Percentiles rank a stretch among this genome's conserved stretches.
Conservation (phyloP, 1,140 invertebrate genomes). For the Dendroctonus valens region DNA sequence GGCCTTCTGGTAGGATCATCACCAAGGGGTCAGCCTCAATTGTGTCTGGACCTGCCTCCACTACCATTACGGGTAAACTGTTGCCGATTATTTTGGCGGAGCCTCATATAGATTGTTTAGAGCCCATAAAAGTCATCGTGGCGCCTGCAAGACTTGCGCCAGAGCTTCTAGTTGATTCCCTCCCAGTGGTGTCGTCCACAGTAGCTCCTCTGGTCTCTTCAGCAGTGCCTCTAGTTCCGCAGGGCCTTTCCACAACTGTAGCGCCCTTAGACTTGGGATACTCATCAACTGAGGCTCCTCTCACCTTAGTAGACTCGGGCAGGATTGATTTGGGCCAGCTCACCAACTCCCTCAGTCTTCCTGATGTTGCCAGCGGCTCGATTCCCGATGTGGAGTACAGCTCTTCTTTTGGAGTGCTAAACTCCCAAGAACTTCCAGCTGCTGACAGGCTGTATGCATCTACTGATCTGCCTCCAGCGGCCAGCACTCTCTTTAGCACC, state of each 20-base stretch:
- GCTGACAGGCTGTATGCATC: neutral
- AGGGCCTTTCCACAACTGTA: neutral
- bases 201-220: slow-evolving; percentile 13
- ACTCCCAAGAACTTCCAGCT: neutral
- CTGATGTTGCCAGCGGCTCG: neutral
- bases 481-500: neutral
- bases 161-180: slow-evolving; percentile 6
- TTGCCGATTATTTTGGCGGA: neutral
- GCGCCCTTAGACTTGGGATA: neutral
- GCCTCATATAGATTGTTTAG: slow-evolving; percentile 21
- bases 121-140: slow-evolving; percentile 33
- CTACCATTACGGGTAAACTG: slow-evolving; percentile 41
- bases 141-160: slow-evolving; percentile 24
- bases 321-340: slow-evolving; percentile 26
- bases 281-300: slow-evolving; percentile 11
- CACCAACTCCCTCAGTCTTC: neutral
- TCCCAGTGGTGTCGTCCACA: neutral
- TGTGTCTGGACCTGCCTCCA: slow-evolving; percentile 44
- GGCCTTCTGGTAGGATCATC: slow-evolving; percentile 44
- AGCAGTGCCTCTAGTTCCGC: neutral
- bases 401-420: slow-evolving; percentile 12
- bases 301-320: slow-evolving; percentile 7
- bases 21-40: slow-evolving; percentile 42
- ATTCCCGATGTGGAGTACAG: slow-evolving; percentile 11
- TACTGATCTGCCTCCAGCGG: neutral